These are phyloP conservation scores for Sebastes wilsoni DNA, from an alignment of 2,797 vertebrate genomes.

Conservation along the genomic window DNA sequence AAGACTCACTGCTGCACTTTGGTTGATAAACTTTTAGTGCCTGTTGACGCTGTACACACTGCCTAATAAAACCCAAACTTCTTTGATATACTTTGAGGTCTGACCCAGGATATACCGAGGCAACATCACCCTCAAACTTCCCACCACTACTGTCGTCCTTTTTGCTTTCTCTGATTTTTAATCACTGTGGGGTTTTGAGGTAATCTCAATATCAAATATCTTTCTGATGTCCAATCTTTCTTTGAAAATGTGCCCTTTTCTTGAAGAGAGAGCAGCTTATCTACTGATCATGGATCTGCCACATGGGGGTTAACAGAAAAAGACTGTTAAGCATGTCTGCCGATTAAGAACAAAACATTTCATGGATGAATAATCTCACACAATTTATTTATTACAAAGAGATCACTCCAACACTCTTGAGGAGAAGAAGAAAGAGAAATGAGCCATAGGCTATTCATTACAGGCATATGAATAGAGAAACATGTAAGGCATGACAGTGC, in stretches of 20 bases:
- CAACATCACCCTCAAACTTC: neutral
- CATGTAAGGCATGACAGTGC: slow-evolving; percentile 32
- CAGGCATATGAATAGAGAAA: slow-evolving; percentile 36
- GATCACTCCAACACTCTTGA: slow-evolving; percentile 2
- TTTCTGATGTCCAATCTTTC: neutral
- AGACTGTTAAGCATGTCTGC: neutral
- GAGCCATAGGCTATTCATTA: slow-evolving; percentile 43
- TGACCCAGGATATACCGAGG: too few species aligned
- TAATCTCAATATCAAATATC: neutral
- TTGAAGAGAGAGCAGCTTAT: neutral
- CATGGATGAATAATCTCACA: slow-evolving; percentile 35
- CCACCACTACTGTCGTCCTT: neutral
- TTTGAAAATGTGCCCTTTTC: neutral
- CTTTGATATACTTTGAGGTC: neutral
- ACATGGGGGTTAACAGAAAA: neutral
- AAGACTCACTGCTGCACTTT: neutral
- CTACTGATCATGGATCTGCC: neutral
- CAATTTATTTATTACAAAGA: slow-evolving; percentile 32
- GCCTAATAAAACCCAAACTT: too few species aligned
- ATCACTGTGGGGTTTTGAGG: neutral
- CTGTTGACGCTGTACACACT: neutral
- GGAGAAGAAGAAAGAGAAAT: slow-evolving; percentile 13
- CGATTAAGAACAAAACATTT: slow-evolving; percentile 34
- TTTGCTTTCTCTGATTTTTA: neutral
- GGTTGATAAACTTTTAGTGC: neutral